Percentiles rank a stretch among this genome's conserved stretches.
These are phyloP conservation scores for Lepus oiostolus DNA, from an alignment of 2,797 vertebrate genomes.

Conservation along the genomic window DNA sequence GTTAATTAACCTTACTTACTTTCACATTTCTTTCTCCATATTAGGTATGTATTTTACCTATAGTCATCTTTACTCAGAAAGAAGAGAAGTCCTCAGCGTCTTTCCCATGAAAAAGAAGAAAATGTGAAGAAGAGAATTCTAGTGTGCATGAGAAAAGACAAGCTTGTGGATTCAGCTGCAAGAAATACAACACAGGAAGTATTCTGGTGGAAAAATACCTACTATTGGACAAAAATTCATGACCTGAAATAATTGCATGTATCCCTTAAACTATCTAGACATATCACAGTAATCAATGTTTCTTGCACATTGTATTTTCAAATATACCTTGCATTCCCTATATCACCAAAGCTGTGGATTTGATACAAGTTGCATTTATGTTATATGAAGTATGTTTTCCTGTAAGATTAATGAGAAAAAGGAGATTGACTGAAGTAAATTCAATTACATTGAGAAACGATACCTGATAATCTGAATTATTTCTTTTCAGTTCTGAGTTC, in stretches of 20 bases:
- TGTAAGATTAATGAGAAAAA: slow-evolving; percentile 53
- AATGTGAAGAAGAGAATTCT: slow-evolving; percentile 77
- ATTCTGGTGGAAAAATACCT: slow-evolving; percentile 25
- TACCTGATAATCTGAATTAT: neutral
- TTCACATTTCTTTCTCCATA: slow-evolving; percentile 78
- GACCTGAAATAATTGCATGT: neutral
- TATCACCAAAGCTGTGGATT: slow-evolving; percentile 40
- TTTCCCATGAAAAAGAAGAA: slow-evolving; percentile 85
- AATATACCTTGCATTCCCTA: neutral
- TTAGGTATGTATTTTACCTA: slow-evolving; percentile 89
- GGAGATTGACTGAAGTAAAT: slow-evolving; percentile 5
- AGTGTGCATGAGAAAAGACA: slow-evolving; percentile 25
- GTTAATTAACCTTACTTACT: slow-evolving; percentile 17
- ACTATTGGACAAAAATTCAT: neutral
- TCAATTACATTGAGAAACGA: slow-evolving; percentile 65
- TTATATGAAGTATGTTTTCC: slow-evolving; percentile 46
- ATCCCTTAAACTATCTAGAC: neutral
- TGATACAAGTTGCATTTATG: slow-evolving; percentile 22
- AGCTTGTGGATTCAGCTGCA: neutral
- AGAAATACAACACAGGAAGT: neutral
- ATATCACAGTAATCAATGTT: neutral
- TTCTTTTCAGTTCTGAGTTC: slow-evolving; percentile 21
- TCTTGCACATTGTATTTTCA: neutral
- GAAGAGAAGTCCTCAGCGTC: slow-evolving; percentile 81
- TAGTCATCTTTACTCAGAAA: slow-evolving; percentile 87